These are phyloP conservation scores for Gibbula magus DNA, from an alignment of 2,888 invertebrate genomes.

Conservation along the genomic window DNA sequence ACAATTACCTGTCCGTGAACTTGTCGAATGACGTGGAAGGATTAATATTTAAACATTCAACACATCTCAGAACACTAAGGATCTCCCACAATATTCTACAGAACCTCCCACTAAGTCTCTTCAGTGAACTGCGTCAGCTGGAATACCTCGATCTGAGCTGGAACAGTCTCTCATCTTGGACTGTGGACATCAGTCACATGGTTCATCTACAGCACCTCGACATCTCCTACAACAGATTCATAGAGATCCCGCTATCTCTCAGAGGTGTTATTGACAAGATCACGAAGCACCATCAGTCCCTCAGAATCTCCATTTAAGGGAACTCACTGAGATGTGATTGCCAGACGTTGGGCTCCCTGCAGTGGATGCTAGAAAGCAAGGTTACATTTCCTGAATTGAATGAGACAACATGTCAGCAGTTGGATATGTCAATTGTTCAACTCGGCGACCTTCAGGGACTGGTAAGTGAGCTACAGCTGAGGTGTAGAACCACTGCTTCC, in stretches of 20 bases:
- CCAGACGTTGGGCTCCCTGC: not conserved
- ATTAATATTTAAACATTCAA: constrained; percentile 25
- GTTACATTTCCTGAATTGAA: not conserved
- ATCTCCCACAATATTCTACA: constrained; percentile 29
- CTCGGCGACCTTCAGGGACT: not conserved
- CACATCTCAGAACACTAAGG: constrained; percentile 20
- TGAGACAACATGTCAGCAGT: not conserved
- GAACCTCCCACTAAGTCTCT: constrained; percentile 26
- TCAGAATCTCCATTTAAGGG: not conserved
- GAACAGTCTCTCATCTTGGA: constrained; percentile 32
- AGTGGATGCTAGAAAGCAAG: not conserved
- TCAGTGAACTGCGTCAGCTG: constrained; percentile 19
- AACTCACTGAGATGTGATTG: not conserved
- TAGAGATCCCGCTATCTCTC: not conserved
- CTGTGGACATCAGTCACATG: constrained; percentile 28
- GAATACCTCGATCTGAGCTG: constrained; percentile 28
- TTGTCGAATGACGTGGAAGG: constrained; percentile 23
- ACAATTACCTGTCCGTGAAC: constrained; percentile 29
- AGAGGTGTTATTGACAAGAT: not conserved
- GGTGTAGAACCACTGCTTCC: constrained; percentile 28
- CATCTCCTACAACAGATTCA: constrained; percentile 29
- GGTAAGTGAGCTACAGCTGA: not conserved
- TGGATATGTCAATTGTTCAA: not conserved
- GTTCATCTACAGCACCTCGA: constrained; percentile 10
- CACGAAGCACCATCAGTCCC: not conserved